Conservation (phyloP, 1,140 invertebrate species). For the Aphis craccivora region DNA sequence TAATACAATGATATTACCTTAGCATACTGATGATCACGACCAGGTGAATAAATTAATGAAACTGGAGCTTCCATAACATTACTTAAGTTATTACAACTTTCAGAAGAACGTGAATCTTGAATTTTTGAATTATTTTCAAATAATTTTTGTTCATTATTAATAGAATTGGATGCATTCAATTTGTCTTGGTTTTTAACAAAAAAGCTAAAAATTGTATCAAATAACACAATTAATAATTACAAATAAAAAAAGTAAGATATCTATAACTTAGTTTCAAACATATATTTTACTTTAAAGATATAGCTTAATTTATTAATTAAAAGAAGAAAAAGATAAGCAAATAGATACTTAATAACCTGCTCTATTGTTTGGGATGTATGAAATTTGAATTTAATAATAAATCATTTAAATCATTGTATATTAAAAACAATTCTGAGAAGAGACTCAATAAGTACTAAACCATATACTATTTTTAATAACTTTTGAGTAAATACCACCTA, state of each 20-base stretch:
- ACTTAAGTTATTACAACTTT: not conserved
- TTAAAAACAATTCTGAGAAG: too few relatives aligned
- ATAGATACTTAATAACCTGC: too few relatives aligned
- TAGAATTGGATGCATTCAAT: not conserved
- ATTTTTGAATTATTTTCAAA: not conserved
- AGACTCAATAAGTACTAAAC: too few relatives aligned
- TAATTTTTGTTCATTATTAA: not conserved
- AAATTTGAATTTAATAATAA: too few relatives aligned
- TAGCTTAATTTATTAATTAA: too few relatives aligned
- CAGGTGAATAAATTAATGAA: not conserved
- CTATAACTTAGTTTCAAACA: not conserved
- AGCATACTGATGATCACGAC: not conserved
- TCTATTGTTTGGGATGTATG: too few relatives aligned
- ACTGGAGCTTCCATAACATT: not conserved
- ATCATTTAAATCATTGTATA: too few relatives aligned
- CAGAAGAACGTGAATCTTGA: not conserved
- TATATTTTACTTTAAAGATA: not conserved
- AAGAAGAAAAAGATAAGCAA: too few relatives aligned
- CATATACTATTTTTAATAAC: too few relatives aligned
- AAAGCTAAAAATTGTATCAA: not conserved
- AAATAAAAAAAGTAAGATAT: not conserved
- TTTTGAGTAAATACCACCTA: too few relatives aligned
- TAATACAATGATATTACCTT: not conserved
- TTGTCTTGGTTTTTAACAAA: not conserved
- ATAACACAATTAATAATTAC: not conserved